phyloP scores from a whole-genome alignment of 2,797 vertebrate species.

The Acestrorhynchus altus region DNA sequence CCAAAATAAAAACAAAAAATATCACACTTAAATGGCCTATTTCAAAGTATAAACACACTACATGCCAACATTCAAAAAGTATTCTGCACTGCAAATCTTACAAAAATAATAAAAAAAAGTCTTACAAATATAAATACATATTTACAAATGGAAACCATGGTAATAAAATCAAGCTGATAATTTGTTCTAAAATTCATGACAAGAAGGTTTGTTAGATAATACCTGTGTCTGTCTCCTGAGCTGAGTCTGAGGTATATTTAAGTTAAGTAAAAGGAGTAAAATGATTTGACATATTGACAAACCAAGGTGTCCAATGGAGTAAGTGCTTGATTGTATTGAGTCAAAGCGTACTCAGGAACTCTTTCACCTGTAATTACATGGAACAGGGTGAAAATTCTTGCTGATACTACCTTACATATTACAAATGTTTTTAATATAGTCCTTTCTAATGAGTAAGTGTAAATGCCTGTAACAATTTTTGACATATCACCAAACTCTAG shows the following conservation, averaged over 20 bases:
- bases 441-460: not conserved
- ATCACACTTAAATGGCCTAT: too few species aligned
- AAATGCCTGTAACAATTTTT: too few species aligned
- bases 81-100: not conserved
- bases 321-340: not conserved
- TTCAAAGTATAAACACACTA: too few species aligned
- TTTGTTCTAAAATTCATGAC: not conserved
- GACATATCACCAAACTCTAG: not conserved
- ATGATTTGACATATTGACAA: not conserved
- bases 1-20: too few species aligned
- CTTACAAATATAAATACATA: constrained; percentile 34
- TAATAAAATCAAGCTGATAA: not conserved
- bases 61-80: too few species aligned
- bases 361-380: constrained; percentile 67
- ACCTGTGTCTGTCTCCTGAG: not conserved
- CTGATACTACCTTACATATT: not conserved
- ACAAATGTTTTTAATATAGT: not conserved
- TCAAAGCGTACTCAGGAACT: constrained; percentile 63
- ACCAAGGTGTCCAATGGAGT: not conserved
- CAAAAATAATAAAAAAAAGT: not conserved
- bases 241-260: not conserved
- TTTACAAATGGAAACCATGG: constrained; percentile 28
- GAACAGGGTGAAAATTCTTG: not conserved
- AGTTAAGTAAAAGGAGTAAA: not conserved
- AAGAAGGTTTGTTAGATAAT: not conserved